Evolutionary conservation across 2,113 vertebrate genomes (phyloP), one percentile per base, ranked within the genome.

Genomic region (Fulmarus glacialis): DNA sequence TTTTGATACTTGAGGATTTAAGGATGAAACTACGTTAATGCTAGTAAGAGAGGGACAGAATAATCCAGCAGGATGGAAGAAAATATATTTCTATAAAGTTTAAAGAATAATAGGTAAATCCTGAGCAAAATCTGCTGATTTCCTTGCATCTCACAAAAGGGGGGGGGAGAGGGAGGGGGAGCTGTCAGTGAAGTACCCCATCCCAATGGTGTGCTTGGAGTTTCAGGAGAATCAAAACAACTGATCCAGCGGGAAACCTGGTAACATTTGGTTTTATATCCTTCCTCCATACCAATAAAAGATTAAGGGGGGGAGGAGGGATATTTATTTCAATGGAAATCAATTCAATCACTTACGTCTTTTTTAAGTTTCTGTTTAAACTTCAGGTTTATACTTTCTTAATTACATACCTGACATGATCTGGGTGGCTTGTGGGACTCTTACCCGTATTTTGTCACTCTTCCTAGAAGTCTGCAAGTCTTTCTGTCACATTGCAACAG

Each of bases 261-360:
- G 11, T 9, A 56, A 38, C 8, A 23, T 62, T 53, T 56, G 23
- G 4, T 2, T 68, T 86, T 77, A 34, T 12, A 14, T 5, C 26
- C 14, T 62, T 43, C n/a, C 50, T 92, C 53, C 66, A 5, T 27
- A 32, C 27, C 58, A 53, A 23, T 53, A 34, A 40, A 81, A 89
- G 12, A 27, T 50, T 6, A 56, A 56, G 3, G 11, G 9, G 18
- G 11, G 4, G 26, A 6, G 22, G 6, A n/a, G n/a, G n/a, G 7
- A 5, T 27, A 27, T 64, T 68, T 52, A 26, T 93, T 78, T 15
- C 5, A 2, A 32, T 42, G 34, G 42, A 81, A 90, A 86, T 21
- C 15, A 8, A 1, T 74, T 40, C 24, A 36, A 60, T 50, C 22
- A 14, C 9, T 26, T 43, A 3, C 0, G 7, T 52, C 4, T 68